Percentiles rank a stretch among this genome's conserved stretches.
Evolutionary conservation across 2,797 vertebrate species (phyloP).

Genomic region (Silurus aristotelis): DNA sequence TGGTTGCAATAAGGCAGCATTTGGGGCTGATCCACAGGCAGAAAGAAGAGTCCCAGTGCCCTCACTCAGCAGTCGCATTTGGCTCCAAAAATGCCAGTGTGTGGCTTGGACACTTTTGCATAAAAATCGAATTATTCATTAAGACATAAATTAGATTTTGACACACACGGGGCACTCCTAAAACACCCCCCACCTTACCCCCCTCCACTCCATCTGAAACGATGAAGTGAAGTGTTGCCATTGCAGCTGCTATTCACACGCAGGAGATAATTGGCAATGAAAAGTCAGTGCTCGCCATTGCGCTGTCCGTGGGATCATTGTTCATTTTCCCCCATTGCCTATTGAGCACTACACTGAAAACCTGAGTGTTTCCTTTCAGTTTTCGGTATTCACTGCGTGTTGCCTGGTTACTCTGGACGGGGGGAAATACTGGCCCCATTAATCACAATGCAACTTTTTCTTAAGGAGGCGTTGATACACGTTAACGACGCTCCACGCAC

Average conservation of each 20-base stretch:
- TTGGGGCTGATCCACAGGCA: slow-evolving; percentile 4
- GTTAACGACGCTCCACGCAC: slow-evolving; percentile 97
- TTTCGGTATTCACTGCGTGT: slow-evolving; percentile 98
- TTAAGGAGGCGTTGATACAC: slow-evolving; percentile 98
- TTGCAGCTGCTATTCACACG: slow-evolving; percentile 99
- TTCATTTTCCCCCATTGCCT: slow-evolving; percentile 89
- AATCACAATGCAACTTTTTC: slow-evolving; percentile 85
- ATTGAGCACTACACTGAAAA: slow-evolving; percentile 96
- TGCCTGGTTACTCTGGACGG: slow-evolving; percentile 98
- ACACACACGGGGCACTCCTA: slow-evolving; percentile 68
- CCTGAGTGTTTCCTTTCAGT: slow-evolving; percentile 97
- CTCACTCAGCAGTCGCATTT: slow-evolving; percentile 31
- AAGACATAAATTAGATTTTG: slow-evolving; percentile 78
- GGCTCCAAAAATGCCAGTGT: slow-evolving; percentile 50
- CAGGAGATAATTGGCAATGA: slow-evolving; percentile 99
- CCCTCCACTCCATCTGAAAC: slow-evolving; percentile 69
- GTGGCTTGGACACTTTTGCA: slow-evolving; percentile 72
- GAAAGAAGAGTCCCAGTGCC: slow-evolving; percentile 7
- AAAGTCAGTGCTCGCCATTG: slow-evolving; percentile 99
- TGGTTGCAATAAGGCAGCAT: neutral
- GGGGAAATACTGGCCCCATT: slow-evolving; percentile 94
- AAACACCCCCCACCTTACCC: slow-evolving; percentile 47
- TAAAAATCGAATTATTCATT: slow-evolving; percentile 81
- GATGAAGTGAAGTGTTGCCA: slow-evolving; percentile 90
- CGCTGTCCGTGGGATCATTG: slow-evolving; percentile 98